phyloP scores from a whole-genome alignment of 2,113 vertebrate species.

The Sminthopsis crassicaudata region DNA sequence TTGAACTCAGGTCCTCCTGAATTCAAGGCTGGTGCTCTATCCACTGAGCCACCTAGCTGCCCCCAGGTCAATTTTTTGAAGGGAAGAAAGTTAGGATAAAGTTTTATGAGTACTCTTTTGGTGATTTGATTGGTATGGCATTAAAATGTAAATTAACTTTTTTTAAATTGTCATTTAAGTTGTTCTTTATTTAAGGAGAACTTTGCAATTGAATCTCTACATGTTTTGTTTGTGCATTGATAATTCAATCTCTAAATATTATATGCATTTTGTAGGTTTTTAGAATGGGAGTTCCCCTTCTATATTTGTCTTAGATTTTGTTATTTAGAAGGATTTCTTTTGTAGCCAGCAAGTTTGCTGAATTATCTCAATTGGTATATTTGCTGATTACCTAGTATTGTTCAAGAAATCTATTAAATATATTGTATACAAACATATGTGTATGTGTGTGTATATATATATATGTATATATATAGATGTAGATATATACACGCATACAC shows the following conservation, averaged over 20 bases:
- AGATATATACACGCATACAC: too few relatives aligned
- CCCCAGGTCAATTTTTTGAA: too few relatives aligned
- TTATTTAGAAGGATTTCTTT: not conserved
- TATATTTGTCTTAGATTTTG: not conserved
- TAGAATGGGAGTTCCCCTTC: not conserved
- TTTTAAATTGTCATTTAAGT: not conserved
- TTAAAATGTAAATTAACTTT: not conserved
- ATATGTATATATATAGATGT: too few relatives aligned
- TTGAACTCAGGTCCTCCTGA: too few relatives aligned
- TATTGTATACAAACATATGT: too few relatives aligned
- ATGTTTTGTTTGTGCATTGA: not conserved
- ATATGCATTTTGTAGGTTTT: not conserved
- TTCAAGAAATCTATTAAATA: not conserved
- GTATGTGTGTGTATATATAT: too few relatives aligned
- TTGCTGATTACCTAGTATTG: not conserved
- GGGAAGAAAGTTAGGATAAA: not conserved
- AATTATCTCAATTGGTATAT: not conserved
- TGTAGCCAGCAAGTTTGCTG: not conserved
- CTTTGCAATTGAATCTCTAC: not conserved
- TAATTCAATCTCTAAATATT: not conserved
- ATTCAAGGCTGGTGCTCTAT: too few relatives aligned
- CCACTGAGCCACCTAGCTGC: too few relatives aligned
- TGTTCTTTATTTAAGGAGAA: not conserved
- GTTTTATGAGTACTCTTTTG: not conserved
- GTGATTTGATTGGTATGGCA: not conserved